Evolutionary conservation across 2,113 vertebrate genomes (phyloP).

Genomic region (Holacanthus passer): DNA sequence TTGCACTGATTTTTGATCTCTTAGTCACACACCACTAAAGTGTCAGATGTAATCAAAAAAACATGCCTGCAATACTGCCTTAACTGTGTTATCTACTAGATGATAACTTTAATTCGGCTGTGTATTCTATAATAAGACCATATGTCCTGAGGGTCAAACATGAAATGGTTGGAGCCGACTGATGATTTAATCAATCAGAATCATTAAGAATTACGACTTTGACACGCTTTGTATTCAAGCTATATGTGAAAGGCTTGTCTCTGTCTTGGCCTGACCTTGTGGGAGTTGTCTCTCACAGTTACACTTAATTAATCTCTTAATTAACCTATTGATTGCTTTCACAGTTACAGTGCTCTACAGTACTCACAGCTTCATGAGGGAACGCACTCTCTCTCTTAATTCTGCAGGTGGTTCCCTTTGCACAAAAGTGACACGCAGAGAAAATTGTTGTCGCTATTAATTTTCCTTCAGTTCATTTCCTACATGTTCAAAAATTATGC

Average conservation of each 20-base stretch:
- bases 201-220: slow-evolving; percentile 30
- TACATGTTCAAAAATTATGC: not conserved
- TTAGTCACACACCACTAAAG: not conserved
- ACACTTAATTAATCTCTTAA: slow-evolving; percentile 72
- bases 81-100: not conserved
- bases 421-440: not conserved
- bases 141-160: slow-evolving; percentile 13
- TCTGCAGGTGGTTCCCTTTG: slow-evolving; percentile 27
- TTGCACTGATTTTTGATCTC: not conserved
- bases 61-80: not conserved
- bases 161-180: not conserved
- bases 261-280: slow-evolving; percentile 50
- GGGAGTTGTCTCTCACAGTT: slow-evolving; percentile 58
- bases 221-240: slow-evolving; percentile 38
- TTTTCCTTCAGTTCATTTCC: not conserved
- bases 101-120: slow-evolving; percentile 11
- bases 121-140: slow-evolving; percentile 20
- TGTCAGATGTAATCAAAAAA: slow-evolving; percentile 13
- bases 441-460: slow-evolving; percentile 3
- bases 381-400: slow-evolving; percentile 31
- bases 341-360: slow-evolving; percentile 35
- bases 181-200: slow-evolving; percentile 31
- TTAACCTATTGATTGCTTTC: slow-evolving; percentile 74
- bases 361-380: slow-evolving; percentile 37
- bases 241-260: slow-evolving; percentile 39